These are phyloP conservation scores for Drosophila demipolita DNA, from an alignment of 2,888 invertebrate species.

Conservation along the genomic window DNA sequence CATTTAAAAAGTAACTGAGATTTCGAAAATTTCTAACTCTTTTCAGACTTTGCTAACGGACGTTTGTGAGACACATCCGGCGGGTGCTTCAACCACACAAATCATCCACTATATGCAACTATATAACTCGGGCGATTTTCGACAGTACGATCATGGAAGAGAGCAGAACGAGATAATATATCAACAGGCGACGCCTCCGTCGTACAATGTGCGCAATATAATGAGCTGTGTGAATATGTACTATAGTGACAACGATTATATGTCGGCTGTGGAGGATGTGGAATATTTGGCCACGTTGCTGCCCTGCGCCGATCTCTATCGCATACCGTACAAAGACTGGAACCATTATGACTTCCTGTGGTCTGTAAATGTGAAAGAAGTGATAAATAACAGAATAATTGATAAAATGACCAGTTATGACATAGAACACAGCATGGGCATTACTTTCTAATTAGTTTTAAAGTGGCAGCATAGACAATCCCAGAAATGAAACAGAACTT, in stretches of 20 bases:
- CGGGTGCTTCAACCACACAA: slow-evolving; percentile 89
- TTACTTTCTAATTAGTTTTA: slow-evolving; percentile 47
- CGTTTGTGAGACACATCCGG: slow-evolving; percentile 88
- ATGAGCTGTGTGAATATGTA: slow-evolving; percentile 88
- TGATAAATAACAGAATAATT: slow-evolving; percentile 86
- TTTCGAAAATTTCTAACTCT: neutral
- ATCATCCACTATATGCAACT: slow-evolving; percentile 90
- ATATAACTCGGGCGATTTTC: slow-evolving; percentile 85
- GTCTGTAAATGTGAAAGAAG: slow-evolving; percentile 87
- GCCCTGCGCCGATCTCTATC: slow-evolving; percentile 86
- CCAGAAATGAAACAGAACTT: slow-evolving; percentile 15
- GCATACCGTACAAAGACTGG: slow-evolving; percentile 86
- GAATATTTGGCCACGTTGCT: slow-evolving; percentile 84
- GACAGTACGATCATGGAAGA: slow-evolving; percentile 87
- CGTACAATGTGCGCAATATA: slow-evolving; percentile 87
- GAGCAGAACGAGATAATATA: slow-evolving; percentile 86
- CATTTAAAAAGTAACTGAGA: neutral
- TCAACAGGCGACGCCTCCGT: slow-evolving; percentile 86
- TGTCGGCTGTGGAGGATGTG: slow-evolving; percentile 87
- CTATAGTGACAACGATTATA: slow-evolving; percentile 89
- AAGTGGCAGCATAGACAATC: slow-evolving; percentile 3
- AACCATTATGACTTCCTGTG: slow-evolving; percentile 90
- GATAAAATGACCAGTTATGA: slow-evolving; percentile 75
- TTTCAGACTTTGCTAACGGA: slow-evolving; percentile 89
- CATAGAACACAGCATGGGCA: slow-evolving; percentile 43